Evolutionary conservation across 2,888 invertebrate species (phyloP), one percentile per base, ranked within the genome.

Genomic region (Penaeus monodon): DNA sequence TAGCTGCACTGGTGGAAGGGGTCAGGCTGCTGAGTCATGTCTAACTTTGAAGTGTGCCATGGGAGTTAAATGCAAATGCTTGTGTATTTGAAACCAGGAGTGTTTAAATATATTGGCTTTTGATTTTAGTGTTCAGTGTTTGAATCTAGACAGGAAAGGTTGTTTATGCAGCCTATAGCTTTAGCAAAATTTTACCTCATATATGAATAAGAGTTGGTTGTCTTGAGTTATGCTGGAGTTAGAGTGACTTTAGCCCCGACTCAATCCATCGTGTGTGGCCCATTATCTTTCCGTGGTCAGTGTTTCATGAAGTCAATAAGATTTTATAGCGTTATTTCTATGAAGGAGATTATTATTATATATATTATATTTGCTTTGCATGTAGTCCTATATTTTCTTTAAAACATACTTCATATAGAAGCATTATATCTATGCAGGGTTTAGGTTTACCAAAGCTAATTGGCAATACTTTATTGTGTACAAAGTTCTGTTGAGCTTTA

Each of bases 281-380:
- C 64, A 76, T 84, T 84, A 84, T 87, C 84, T 88, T 88, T 84
- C 88, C 81, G 66, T 88, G 88, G 88, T 88, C 88, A 88, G 88
- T 88, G 84, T 88, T 88, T 84, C 88, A 87, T 84, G 84, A 88
- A 88, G 88, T 88, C 88, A 88, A 73, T 88, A 84, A 84, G 80
- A 88, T 80, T 84, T 81, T 88, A 84, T 88, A 88, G 84, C 74
- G 81, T 88, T 88, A 88, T 84, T 84, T 84, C 84, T 84, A 84
- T 80, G 80, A 79, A 80, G 82, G 86, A 82, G 82, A 86, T 86
- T 86, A 84, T 84, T 84, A 88, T 76, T 86, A 85, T 86, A 86
- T 86, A 87, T 87, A 87, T 84, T 88, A 88, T 88, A 88, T 88
- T 88, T 84, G 87, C 87, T 87, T 87, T 87, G 87, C 87, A 87